Percentiles rank a stretch among this genome's conserved stretches.
These are phyloP conservation scores for Syngnathus scovelli DNA, from an alignment of 2,113 vertebrate genomes.

Conservation along the genomic window DNA sequence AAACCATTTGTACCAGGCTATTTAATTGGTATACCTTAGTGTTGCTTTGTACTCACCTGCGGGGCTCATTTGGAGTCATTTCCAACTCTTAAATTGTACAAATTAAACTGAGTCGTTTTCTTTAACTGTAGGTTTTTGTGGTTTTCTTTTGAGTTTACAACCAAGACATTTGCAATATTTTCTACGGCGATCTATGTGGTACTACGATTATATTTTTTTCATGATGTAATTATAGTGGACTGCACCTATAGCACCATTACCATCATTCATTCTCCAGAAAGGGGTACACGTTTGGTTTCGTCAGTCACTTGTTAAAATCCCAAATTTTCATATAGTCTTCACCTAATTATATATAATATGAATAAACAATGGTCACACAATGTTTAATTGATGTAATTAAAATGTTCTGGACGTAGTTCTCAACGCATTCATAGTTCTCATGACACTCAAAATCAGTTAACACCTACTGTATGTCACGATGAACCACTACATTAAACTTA, in stretches of 20 bases:
- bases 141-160: not conserved
- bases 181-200: not conserved
- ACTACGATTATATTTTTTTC: not conserved
- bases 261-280: not conserved
- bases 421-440: not conserved
- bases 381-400: not conserved
- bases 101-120: constrained; percentile 15
- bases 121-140: not conserved
- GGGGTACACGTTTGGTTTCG: not conserved
- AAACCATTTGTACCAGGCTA: constrained; percentile 22
- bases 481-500: not conserved
- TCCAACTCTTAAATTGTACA: not conserved
- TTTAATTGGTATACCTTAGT: constrained; percentile 47
- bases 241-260: not conserved
- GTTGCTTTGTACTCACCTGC: constrained; percentile 30
- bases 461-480: not conserved
- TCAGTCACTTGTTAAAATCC: not conserved
- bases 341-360: not conserved
- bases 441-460: not conserved
- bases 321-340: not conserved
- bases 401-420: not conserved
- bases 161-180: not conserved
- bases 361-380: not conserved
- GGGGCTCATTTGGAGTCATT: not conserved
- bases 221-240: not conserved